phyloP scores from a whole-genome alignment of 2,797 vertebrate species.

The Pantherophis vulpinus region DNA sequence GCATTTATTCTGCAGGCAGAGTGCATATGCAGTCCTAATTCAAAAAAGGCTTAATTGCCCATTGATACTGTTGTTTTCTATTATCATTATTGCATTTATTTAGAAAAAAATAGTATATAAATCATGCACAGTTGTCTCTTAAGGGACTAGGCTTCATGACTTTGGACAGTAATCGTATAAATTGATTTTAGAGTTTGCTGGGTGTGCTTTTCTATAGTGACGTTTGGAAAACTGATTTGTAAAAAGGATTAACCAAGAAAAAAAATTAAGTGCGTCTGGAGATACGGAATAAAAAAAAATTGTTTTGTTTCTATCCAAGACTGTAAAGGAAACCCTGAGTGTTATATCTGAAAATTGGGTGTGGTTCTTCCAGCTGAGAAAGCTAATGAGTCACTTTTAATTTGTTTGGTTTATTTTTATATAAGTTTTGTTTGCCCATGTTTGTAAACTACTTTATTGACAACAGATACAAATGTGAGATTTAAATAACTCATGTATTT shows the following conservation, averaged over 20 bases:
- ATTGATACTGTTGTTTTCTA: background rate
- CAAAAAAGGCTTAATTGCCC: background rate
- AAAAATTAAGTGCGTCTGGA: background rate
- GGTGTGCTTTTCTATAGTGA: background rate
- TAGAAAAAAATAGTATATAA: background rate
- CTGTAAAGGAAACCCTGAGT: background rate
- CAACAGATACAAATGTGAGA: background rate
- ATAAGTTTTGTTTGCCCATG: background rate
- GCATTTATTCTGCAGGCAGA: background rate
- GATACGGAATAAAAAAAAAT: conserved; percentile 6
- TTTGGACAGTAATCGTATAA: background rate
- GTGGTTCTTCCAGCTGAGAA: background rate
- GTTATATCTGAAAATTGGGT: conserved; percentile 19
- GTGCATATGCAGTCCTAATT: background rate
- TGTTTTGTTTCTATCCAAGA: background rate
- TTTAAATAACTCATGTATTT: background rate
- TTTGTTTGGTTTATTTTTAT: background rate
- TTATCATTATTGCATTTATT: background rate
- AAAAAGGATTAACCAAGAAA: background rate
- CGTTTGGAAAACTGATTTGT: background rate
- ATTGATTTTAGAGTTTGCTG: background rate
- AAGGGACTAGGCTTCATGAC: background rate
- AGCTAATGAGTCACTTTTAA: background rate
- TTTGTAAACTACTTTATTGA: background rate
- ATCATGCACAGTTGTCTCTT: background rate